Evolutionary conservation across 2,888 invertebrate species (phyloP).

Genomic region (Apantesis nais): DNA sequence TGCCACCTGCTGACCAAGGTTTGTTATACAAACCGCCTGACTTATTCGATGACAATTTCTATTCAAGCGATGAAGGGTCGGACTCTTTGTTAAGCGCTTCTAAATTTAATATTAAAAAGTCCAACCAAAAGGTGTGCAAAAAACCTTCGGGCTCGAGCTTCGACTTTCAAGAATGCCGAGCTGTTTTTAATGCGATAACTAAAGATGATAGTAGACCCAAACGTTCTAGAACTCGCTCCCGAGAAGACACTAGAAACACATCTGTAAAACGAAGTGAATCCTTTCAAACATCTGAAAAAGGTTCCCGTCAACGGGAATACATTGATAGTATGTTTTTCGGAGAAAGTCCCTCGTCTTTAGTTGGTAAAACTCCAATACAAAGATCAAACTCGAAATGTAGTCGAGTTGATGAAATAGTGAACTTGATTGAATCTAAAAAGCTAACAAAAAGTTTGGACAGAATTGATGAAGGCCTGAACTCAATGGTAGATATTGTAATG

Average conservation of each 20-base stretch:
- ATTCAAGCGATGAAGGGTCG: conserved; percentile 89
- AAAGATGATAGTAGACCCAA: conserved; percentile 67
- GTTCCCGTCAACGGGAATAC: conserved; percentile 77
- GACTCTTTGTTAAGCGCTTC: conserved; percentile 90
- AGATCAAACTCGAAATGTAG: conserved; percentile 72
- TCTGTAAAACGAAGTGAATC: conserved; percentile 81
- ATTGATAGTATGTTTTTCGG: conserved; percentile 87
- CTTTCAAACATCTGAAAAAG: conserved; percentile 78
- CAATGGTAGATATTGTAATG: conserved; percentile 90
- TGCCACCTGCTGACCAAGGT: conserved; percentile 86
- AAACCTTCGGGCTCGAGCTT: conserved; percentile 71
- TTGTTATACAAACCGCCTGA: conserved; percentile 83
- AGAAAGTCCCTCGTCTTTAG: conserved; percentile 76
- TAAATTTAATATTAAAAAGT: conserved; percentile 71
- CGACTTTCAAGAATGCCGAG: conserved; percentile 83
- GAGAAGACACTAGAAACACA: conserved; percentile 68
- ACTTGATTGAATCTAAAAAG: conserved; percentile 86
- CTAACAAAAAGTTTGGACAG: conserved; percentile 92
- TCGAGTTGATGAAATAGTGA: conserved; percentile 81
- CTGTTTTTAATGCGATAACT: conserved; percentile 84
- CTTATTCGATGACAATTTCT: conserved; percentile 85
- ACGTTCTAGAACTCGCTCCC: conserved; percentile 71
- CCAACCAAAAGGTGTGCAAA: conserved; percentile 64
- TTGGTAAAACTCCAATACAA: conserved; percentile 51
- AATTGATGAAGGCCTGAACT: conserved; percentile 90